Base-by-base conservation (phyloP, 2,113 vertebrate species). In the Clarias magur region DNA sequence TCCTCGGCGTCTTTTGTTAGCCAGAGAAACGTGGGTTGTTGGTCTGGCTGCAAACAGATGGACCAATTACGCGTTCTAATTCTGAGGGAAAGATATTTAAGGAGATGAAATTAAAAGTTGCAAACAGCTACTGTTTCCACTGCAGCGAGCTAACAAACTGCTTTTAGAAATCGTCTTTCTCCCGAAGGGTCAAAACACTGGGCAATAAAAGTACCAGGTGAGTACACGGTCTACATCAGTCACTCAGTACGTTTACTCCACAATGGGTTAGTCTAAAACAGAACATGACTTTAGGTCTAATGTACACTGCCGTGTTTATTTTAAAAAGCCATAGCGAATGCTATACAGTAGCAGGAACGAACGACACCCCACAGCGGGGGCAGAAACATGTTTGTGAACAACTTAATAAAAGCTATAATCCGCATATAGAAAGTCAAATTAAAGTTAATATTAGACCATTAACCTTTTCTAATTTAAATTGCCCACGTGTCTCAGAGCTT, bases 11-110 rank as follows among this genome's bases (percentile, higher is more conserved):
- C 63, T 56, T 83, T 23, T 70, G 63, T 56, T 70, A 83, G 82
- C 25, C 63, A 21, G 82, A 23, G 82, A 56, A 83, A 53, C 23
- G 42, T 30, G 48, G 82, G 63, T 83, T 42, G 48, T 30, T 30
- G 62, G 65, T 70, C 48, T 56, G 82, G 42, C 63, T 67, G 62
- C 48, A 68, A 68, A 83, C 42, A 54, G 82, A 83, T 83, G 48
- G n/a, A 83, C 82, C n/a, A 56, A 54, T 83, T 68, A 83, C 6
- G 16, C 16, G 12, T 25, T 15, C 48, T 30, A 57, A 80, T 30
- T 57, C 54, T 11, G 30, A 80, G n/a, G 25, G 73, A 76, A 53
- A 76, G 38, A 48, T 13, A n/a, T 76, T 25, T n/a, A 75, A 4
- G 72, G 38, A 48, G 38, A 75, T 25, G 72, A 23, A 23, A 48